Conservation (phyloP, 2,113 vertebrate genomes). For the Jacana jacana region DNA sequence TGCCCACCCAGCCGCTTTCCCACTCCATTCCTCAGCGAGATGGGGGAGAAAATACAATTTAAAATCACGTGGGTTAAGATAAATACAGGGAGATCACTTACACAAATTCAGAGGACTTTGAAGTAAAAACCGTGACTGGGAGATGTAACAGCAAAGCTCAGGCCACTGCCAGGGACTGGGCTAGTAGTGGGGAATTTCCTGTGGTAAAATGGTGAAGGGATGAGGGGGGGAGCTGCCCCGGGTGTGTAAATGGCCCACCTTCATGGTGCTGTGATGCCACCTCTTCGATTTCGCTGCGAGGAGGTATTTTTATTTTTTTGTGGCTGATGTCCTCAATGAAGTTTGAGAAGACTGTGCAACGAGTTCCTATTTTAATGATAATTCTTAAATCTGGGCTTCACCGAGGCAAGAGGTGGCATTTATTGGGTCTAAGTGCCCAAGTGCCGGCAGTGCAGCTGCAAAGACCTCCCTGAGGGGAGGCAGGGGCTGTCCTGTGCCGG, state of each 20-base stretch:
- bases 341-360: neutral
- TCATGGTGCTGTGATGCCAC: accelerated
- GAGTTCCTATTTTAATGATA: neutral
- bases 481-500: accelerated
- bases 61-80: neutral
- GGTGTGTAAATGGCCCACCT: neutral
- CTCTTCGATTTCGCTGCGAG: accelerated
- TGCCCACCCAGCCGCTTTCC: neutral
- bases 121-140: neutral
- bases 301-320: neutral
- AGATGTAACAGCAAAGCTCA: neutral
- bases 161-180: neutral
- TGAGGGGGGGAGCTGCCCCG: neutral
- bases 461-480: neutral
- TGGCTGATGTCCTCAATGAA: neutral
- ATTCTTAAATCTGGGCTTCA: neutral
- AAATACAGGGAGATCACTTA: neutral
- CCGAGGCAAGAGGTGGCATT: neutral
- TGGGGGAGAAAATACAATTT: neutral
- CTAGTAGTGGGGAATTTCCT: neutral
- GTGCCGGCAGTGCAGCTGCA: neutral
- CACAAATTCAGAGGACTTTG: neutral
- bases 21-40: neutral
- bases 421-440: neutral
- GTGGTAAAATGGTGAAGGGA: neutral